Conservation (phyloP, 2,888 invertebrate species). For the Mesorhabditis belari region DNA sequence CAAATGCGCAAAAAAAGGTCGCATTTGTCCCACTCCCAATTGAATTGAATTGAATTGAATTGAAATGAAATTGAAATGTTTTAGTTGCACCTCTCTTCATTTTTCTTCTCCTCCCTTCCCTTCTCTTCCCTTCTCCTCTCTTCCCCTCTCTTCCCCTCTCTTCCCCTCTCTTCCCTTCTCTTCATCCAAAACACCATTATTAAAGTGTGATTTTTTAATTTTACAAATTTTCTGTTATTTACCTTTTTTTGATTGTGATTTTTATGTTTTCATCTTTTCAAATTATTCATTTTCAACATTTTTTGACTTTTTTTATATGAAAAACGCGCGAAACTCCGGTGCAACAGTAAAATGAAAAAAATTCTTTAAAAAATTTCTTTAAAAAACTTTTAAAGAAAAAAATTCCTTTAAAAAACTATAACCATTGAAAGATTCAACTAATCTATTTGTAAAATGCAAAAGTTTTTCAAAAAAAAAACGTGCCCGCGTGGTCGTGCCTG, state of each 20-base stretch:
- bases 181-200: conserved; percentile 14
- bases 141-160: neutral
- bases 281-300: neutral
- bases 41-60: too few relatives aligned
- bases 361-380: conserved; percentile 1
- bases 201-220: conserved; percentile 1
- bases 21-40: too few relatives aligned
- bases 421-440: too few relatives aligned
- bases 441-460: too few relatives aligned
- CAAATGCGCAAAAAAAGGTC: too few relatives aligned
- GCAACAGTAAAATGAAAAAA: conserved; percentile 2
- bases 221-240: neutral
- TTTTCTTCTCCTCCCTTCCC: neutral
- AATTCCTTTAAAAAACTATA: too few relatives aligned
- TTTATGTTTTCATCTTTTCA: neutral
- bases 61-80: conserved; percentile 2
- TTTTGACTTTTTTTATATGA: neutral
- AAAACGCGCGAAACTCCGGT: neutral
- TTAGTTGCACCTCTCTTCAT: conserved; percentile 8
- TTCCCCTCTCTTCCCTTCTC: neutral
- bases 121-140: neutral
- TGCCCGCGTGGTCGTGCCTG: too few relatives aligned
- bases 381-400: too few relatives aligned
- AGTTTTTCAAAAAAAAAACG: too few relatives aligned
- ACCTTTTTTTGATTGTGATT: neutral